Conservation (phyloP, 2,797 vertebrate genomes). For the Coilia nasus region DNA sequence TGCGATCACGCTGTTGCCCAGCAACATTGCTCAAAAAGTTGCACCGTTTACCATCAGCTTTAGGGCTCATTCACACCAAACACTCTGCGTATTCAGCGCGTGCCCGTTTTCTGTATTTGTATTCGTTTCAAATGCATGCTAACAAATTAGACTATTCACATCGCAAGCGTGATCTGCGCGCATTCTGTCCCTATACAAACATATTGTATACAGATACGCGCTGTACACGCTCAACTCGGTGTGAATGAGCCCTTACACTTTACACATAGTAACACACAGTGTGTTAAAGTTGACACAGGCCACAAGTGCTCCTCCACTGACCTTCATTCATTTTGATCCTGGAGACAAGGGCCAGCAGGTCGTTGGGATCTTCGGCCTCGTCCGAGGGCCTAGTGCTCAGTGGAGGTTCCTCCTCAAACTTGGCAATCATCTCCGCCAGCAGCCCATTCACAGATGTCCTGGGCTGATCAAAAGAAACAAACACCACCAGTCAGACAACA, state of each 20-base stretch:
- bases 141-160: no score
- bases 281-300: background rate
- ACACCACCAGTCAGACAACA: background rate
- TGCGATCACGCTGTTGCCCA: no score
- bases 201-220: no score
- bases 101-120: no score
- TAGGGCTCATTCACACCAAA: no score
- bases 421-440: constrained; percentile 87
- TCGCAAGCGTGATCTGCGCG: no score
- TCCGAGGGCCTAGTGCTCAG: constrained; percentile 75
- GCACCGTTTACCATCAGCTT: background rate
- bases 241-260: no score
- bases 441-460: constrained; percentile 84
- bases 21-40: constrained; percentile 47
- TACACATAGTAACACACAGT: background rate
- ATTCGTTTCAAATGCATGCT: no score
- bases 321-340: constrained; percentile 83
- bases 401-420: constrained; percentile 93
- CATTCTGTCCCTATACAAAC: no score
- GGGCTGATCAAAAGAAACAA: constrained; percentile 72
- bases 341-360: constrained; percentile 85
- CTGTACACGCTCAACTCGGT: no score
- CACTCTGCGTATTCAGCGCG: no score
- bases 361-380: constrained; percentile 76
- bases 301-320: constrained; percentile 52